These are phyloP conservation scores for Crotalus horridus DNA, from an alignment of 2,113 vertebrate species.

Conservation along the genomic window DNA sequence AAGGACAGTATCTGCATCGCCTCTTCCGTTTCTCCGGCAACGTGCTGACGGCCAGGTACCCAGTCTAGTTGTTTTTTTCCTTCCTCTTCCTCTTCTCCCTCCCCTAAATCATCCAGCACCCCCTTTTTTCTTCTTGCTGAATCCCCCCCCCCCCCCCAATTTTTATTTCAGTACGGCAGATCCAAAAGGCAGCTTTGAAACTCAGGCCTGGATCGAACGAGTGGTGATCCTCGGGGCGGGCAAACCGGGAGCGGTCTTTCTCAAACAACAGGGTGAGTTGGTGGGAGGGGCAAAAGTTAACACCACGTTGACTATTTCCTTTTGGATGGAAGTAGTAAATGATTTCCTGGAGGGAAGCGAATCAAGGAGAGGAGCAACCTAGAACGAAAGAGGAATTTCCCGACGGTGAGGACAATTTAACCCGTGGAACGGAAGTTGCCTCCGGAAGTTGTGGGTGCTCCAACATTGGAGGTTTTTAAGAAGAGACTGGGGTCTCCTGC, in stretches of 20 bases:
- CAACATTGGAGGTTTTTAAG: no score
- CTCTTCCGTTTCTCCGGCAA: constrained; percentile 75
- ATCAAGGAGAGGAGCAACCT: no score
- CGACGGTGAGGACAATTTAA: no score
- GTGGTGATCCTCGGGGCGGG: constrained; percentile 79
- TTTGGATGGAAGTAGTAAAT: not conserved
- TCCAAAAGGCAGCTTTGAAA: constrained; percentile 73
- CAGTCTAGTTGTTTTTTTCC: not conserved
- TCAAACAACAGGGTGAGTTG: constrained; percentile 74
- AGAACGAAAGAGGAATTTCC: no score
- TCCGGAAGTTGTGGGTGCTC: no score
- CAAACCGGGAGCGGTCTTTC: constrained; percentile 72
- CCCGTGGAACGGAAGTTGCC: no score
- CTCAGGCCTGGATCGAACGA: constrained; percentile 79
- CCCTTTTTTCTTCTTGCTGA: not conserved
- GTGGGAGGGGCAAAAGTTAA: not conserved
- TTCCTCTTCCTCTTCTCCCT: no score
- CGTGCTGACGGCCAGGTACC: constrained; percentile 78
- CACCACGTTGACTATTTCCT: not conserved
- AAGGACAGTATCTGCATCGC: constrained; percentile 76
- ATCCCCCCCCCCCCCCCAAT: not conserved
- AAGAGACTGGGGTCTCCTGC: no score
- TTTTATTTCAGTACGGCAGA: constrained; percentile 70
- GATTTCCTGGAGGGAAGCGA: no score
- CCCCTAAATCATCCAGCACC: no score